phyloP scores from a whole-genome alignment of 2,888 invertebrate genomes.

The Gasteruption jaculator region DNA sequence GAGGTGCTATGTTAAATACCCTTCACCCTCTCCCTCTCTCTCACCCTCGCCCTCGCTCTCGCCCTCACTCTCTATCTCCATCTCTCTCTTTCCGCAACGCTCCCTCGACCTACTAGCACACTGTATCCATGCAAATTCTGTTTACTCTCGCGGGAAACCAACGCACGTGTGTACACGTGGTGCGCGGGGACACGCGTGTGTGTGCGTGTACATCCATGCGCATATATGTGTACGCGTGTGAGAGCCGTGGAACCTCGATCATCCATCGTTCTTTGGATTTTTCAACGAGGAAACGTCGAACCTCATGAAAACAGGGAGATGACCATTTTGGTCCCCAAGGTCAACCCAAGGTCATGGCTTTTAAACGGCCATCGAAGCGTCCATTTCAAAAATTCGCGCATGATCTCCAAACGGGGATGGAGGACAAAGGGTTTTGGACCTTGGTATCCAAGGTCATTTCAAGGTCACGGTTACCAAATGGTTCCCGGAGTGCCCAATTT shows the following conservation, averaged over 20 bases:
- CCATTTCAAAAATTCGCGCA: no score
- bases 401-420: no score
- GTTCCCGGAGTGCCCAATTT: no score
- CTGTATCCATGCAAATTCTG: slow-evolving; percentile 50
- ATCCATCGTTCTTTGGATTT: slow-evolving; percentile 1
- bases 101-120: slow-evolving; percentile 47
- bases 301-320: no score
- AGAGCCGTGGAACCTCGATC: slow-evolving; percentile 3
- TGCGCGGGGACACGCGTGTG: slow-evolving; percentile 15
- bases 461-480: no score
- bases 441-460: no score
- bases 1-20: slow-evolving; percentile 4
- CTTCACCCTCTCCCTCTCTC: neutral
- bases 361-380: no score
- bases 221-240: no score
- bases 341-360: slow-evolving; percentile 18
- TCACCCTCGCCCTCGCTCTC: neutral
- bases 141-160: slow-evolving; percentile 8
- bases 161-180: slow-evolving; percentile 4
- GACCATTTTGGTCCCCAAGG: no score
- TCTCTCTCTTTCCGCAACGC: neutral
- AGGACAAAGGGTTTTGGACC: no score
- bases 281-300: no score
- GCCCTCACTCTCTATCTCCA: slow-evolving; percentile 13
- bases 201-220: slow-evolving; percentile 15